Base-by-base conservation (phyloP, 2,888 invertebrate species). In the Drosophila mulleri region DNA sequence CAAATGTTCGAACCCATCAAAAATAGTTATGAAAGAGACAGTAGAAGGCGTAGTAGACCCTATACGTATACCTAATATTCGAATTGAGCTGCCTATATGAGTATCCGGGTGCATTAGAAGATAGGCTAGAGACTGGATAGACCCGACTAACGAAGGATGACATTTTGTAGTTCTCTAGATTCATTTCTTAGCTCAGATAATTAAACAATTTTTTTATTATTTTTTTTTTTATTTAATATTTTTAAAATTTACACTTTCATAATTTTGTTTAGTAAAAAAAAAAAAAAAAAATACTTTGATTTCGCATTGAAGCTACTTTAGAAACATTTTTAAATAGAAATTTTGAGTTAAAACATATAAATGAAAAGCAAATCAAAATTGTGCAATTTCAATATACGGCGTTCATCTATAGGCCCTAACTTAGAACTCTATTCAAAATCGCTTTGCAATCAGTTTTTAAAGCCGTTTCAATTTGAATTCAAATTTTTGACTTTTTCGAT, bases 261-360 rank as follows among this genome's bases (percentile, higher is more conserved):
- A 16, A 8, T 32, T 52, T 52, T 32, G 18, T 37, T 14, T 6
- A 26, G 2, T 16, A 16, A 2, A 3, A 2, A 12, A 23, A 23
- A 8, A 11, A 18, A 12, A 23, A 14, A 20, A 2, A 14, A 14
- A 29, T 7, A 35, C 11, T 42, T n/a, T 4, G 16, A 11, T 16
- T 12, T 48, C 23, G 18, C 9, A 5, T 29, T n/a, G 20, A 14
- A 52, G 14, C 37, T 35, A 56, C 54, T 52, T 23, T 18, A 53
- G 53, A 42, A 85, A n/a, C 16, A 41, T 44, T 35, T 62, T n/a
- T 16, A 26, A 61, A 29, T 44, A 39, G 48, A 2, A 20, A n/a
- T 12, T 29, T 29, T 37, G 20, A 44, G 12, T 52, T 63, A 50
- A 62, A 20, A 9, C 32, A 18, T 23, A 37, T 37, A 29, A n/a